Percentiles rank a stretch among this genome's conserved stretches.
phyloP scores from a whole-genome alignment of 2,113 vertebrate species.

The Charadrius vociferus region DNA sequence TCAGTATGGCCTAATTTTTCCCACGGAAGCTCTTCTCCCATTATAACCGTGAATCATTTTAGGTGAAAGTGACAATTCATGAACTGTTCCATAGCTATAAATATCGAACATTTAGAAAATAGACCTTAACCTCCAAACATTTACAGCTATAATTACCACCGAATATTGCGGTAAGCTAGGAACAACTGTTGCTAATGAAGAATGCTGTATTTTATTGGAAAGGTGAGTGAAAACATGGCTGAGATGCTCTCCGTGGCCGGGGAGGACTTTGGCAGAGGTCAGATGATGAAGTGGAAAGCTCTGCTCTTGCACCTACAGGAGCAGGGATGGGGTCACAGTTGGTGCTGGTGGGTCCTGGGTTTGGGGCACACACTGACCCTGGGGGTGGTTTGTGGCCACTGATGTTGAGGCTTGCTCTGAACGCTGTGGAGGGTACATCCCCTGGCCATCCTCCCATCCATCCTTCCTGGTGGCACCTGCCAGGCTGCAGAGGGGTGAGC shows the following conservation, averaged over 20 bases:
- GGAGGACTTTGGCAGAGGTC: neutral
- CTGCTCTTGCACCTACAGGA: neutral
- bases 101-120: neutral
- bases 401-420: neutral
- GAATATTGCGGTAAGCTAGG: neutral
- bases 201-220: neutral
- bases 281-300: neutral
- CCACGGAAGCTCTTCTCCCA: neutral
- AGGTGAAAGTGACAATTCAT: neutral
- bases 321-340: rapidly evolving
- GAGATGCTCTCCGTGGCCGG: neutral
- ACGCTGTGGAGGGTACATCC: rapidly evolving
- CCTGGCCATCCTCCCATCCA: neutral
- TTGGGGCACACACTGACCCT: neutral
- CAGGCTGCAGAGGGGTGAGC: neutral
- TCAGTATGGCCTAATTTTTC: neutral
- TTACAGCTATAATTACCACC: neutral
- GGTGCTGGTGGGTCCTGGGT: neutral
- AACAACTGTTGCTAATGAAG: neutral
- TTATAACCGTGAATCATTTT: neutral
- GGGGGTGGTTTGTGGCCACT: rapidly evolving
- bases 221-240: neutral
- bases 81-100: neutral
- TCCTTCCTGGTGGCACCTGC: neutral
- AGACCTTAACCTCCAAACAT: neutral